These are phyloP conservation scores for Mesorhabditis spiculigera DNA, from an alignment of 2,888 invertebrate genomes.

Conservation along the genomic window DNA sequence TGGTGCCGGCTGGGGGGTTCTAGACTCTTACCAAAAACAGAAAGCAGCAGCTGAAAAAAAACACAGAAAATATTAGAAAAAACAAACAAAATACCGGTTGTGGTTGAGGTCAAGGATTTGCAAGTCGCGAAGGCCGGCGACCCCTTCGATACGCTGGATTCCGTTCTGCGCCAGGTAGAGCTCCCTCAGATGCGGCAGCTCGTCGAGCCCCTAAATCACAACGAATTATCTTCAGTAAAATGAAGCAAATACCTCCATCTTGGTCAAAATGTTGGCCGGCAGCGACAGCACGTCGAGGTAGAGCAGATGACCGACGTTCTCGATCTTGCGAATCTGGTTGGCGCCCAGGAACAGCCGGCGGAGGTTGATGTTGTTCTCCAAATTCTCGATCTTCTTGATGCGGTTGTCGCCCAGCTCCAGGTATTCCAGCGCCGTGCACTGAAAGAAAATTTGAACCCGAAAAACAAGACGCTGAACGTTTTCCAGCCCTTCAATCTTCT, in stretches of 20 bases:
- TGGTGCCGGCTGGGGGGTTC: too few species aligned
- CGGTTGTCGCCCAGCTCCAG: constrained; percentile 90
- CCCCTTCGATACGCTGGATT: constrained; percentile 73
- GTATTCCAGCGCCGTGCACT: constrained; percentile 70
- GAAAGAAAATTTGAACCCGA: constrained; percentile 8
- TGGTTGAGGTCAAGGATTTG: constrained; percentile 48
- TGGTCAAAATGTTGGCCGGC: constrained; percentile 35
- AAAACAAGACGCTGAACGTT: constrained; percentile 63
- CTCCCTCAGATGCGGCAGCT: constrained; percentile 74
- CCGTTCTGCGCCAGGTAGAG: constrained; percentile 91
- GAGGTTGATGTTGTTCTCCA: constrained; percentile 31
- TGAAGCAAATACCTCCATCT: constrained; percentile 22
- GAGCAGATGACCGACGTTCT: constrained; percentile 31
- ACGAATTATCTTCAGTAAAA: background rate
- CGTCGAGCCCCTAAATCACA: constrained; percentile 73
- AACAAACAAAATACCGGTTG: constrained; percentile 28
- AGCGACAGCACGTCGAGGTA: constrained; percentile 36
- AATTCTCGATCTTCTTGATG: constrained; percentile 65
- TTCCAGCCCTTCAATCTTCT: constrained; percentile 60
- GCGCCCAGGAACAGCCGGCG: constrained; percentile 78
- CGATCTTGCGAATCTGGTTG: constrained; percentile 78
- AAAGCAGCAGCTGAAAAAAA: background rate
- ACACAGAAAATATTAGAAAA: constrained; percentile 7
- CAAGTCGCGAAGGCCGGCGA: constrained; percentile 62
- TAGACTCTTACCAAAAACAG: too few species aligned